A percentile compares a stretch with the other conserved stretches of the same genome.
These are phyloP conservation scores for Notechis scutatus DNA, from an alignment of 2,113 vertebrate genomes.

Conservation along the genomic window DNA sequence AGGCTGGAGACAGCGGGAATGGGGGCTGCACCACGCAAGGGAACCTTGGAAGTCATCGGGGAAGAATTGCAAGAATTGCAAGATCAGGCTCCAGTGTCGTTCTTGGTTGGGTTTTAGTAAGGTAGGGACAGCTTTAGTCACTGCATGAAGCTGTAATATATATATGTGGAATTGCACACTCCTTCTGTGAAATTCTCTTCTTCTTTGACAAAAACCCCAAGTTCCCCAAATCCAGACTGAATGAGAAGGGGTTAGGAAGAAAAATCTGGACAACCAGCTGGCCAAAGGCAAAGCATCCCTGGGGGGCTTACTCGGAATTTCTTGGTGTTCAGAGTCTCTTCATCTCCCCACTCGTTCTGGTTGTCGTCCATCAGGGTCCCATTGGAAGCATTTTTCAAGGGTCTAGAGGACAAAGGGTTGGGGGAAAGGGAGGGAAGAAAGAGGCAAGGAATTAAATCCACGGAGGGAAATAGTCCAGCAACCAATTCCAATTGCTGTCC, in stretches of 20 bases:
- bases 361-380: slow-evolving; percentile 92
- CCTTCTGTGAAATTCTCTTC: background rate
- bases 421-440: background rate
- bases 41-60: no score
- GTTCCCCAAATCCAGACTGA: background rate
- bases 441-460: background rate
- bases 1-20: background rate
- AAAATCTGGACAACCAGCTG: background rate
- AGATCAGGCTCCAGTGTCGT: background rate
- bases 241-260: background rate
- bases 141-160: no score
- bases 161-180: background rate
- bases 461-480: background rate
- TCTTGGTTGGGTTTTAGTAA: no score
- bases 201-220: background rate
- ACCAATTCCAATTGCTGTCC: rapidly evolving
- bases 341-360: slow-evolving; percentile 92
- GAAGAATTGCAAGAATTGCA: background rate
- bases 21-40: background rate
- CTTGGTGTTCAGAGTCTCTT: slow-evolving; percentile 84
- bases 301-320: slow-evolving; percentile 84
- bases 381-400: slow-evolving; percentile 87
- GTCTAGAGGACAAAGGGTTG: slow-evolving; percentile 67
- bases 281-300: background rate
- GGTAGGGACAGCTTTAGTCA: no score